Evolutionary conservation across 2,888 invertebrate species (phyloP), one percentile per base, ranked within the genome.

Genomic region (Pristionchus mayeri): DNA sequence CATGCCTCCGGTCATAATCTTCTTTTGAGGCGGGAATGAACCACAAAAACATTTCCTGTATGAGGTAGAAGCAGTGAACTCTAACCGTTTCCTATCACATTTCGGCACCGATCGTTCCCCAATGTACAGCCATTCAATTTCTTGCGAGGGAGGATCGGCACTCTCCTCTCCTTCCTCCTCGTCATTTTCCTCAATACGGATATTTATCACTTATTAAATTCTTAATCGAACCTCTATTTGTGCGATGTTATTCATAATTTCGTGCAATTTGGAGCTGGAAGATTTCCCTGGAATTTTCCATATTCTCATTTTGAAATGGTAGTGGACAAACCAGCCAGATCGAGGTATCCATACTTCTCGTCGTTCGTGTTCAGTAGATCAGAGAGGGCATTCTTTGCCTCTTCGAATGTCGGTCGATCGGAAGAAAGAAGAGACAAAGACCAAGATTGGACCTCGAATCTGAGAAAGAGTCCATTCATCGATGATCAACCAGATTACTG

Each of bases 291-390:
- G 18, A 48, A 27, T 9, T 57, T 57, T 11, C 21, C 11, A 21
- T 13, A 44, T 6, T 44, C 6, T 44, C 6, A 44, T 34, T 4
- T 75, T 40, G 6, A 1, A 9, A 24, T 75, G 9, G 24, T 44
- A 44, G n/a, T n/a, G n/a, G n/a, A n/a, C 71, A 24, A 2, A 84
- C 84, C 75, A 50, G 40, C 54, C 71, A 84, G 30, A 52, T 84
- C 84, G 13, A 87, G 27, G 50, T 87, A 87, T 34, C 90, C 90
- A 79, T 90, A 90, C 67, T 86, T 86, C 78, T 88, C 88, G 71
- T 88, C 88, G 60, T 88, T 88, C 79, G 86, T 84, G 76, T 89
- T 90, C 57, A 90, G 86, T 76, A 90, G 83, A 27, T 83, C 52
- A 6, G 85, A 52, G 16, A 87, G 37, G 24, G 75, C 50, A 2